Evolutionary conservation across 2,888 invertebrate species (phyloP).

Genomic region (Phyllotreta striolata): DNA sequence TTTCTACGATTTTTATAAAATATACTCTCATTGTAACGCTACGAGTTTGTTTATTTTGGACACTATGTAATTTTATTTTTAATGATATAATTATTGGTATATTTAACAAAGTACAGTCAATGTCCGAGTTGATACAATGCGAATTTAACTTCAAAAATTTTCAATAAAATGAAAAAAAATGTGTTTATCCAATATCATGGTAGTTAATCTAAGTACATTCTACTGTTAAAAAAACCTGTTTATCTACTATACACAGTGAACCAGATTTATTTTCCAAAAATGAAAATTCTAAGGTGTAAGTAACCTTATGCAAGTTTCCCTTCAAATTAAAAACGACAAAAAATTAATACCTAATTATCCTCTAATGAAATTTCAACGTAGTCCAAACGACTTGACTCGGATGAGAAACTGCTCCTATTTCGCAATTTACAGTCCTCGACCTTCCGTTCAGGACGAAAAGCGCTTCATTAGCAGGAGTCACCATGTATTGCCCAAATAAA

Average conservation of each 20-base stretch:
- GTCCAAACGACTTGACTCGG: constrained; percentile 74
- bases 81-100: constrained; percentile 36
- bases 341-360: constrained; percentile 7
- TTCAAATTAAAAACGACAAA: no score
- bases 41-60: constrained; percentile 35
- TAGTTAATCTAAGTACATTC: no score
- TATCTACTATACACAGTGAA: no score
- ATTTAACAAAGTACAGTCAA: constrained; percentile 29
- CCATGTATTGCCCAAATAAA: constrained; percentile 76
- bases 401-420: constrained; percentile 73
- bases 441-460: constrained; percentile 76
- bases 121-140: background rate
- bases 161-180: background rate
- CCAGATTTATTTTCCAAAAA: no score
- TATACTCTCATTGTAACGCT: constrained; percentile 34
- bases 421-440: constrained; percentile 76
- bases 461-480: constrained; percentile 74
- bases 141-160: background rate
- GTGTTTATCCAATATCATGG: constrained; percentile 1
- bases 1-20: constrained; percentile 36
- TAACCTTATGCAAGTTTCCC: no score
- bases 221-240: no score
- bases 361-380: constrained; percentile 66
- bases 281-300: no score
- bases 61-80: constrained; percentile 39